Conservation (phyloP, 2,888 invertebrate genomes). For the Chirona hameri region DNA sequence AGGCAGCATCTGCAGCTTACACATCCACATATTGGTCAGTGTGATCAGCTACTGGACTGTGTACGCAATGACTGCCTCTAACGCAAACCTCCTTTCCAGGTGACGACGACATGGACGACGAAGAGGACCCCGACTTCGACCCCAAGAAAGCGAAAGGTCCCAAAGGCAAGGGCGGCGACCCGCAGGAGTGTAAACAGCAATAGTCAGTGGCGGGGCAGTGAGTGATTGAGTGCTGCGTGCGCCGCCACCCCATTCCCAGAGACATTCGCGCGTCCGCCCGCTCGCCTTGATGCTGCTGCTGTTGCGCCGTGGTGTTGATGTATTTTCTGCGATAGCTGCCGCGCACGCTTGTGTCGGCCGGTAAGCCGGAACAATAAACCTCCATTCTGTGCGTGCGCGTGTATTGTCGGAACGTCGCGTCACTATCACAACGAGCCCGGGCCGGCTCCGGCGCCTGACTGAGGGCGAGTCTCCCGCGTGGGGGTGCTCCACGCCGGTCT, state of each 20-base stretch:
- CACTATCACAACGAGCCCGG: too few species aligned
- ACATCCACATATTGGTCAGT: too few species aligned
- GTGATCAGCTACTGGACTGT: too few species aligned
- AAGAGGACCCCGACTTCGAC: constrained; percentile 42
- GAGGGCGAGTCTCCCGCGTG: too few species aligned
- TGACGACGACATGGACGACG: constrained; percentile 40
- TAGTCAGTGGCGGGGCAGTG: constrained; percentile 22
- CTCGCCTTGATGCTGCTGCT: background rate
- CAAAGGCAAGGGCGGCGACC: constrained; percentile 38
- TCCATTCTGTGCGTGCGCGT: background rate
- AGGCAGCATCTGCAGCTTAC: too few species aligned
- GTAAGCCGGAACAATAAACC: background rate
- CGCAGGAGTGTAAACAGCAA: constrained; percentile 41
- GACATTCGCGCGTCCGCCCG: background rate
- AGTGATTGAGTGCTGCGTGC: background rate
- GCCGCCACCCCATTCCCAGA: background rate
- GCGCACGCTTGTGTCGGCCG: background rate
- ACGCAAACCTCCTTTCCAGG: constrained; percentile 33
- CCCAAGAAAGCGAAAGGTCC: constrained; percentile 40
- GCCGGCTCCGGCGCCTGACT: too few species aligned
- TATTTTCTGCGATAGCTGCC: background rate
- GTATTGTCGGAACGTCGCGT: too few species aligned
- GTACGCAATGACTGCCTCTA: too few species aligned
- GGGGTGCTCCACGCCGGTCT: too few species aligned
- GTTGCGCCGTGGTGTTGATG: background rate